Evolutionary conservation across 2,797 vertebrate genomes (phyloP), one percentile per base, ranked within the genome.

Genomic region (Tolypeutes matacus): DNA sequence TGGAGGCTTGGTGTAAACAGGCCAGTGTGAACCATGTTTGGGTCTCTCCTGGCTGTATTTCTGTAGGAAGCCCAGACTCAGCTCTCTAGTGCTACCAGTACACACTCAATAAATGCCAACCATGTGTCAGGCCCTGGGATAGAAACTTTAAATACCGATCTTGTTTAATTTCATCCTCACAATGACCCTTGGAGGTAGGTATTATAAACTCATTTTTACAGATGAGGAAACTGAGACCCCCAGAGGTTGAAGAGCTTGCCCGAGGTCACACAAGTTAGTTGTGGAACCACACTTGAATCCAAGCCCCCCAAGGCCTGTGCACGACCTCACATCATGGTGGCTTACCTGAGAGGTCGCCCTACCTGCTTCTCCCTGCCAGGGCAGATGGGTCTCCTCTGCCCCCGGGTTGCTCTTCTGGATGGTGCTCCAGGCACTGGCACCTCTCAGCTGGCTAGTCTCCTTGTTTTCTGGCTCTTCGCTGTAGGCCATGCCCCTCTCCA

Each of bases 121-220:
- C 34, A 15, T 25, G 3, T 53, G 42, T 15, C 3, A 23, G 69
- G 6, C 0, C 0, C 0, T 21, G 14, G 36, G 29, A 31, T 21
- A 42, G 46, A 53, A 86, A 36, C 17, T 27, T 42, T 67, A 42
- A 60, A 23, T 56, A 12, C 9, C 75, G 17, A 7, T 78, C 42
- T 42, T 0, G 4, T 93, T 73, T 36, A 1, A 39, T 78, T 88
- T 85, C 12, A n/a, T 64, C 36, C 29, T 53, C 5, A 25, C 1
- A 8, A 17, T 67, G 62, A 51, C 49, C 46, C 36, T 36, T 65
- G 21, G 51, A 85, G 23, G 14, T 51, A 75, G 51, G 29, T 49
- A 18, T 76, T 65, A 36, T 13, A 34, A 78, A 46, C 56, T 34
- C 36, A 6, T 69, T 85, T 95, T 4, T 11, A 46, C 46, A 46